A percentile compares a stretch with the other conserved stretches of the same genome.
phyloP scores from a whole-genome alignment of 2,113 vertebrate species.

The Peromyscus maniculatus region DNA sequence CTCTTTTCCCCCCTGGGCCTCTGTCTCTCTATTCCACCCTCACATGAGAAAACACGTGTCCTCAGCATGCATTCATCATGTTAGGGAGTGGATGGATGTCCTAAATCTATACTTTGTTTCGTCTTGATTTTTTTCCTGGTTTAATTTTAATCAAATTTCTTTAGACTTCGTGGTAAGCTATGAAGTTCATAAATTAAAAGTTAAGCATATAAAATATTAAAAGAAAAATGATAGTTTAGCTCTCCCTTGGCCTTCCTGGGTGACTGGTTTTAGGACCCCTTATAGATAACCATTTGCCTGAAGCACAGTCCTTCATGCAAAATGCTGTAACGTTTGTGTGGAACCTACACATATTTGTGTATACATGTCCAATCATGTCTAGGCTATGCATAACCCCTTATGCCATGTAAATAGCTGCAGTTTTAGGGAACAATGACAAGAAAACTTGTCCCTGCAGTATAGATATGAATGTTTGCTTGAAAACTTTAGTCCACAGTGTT shows the following conservation, averaged over 20 bases:
- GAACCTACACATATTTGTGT: not conserved
- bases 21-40: not conserved
- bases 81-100: too few species aligned
- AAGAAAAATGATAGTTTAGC: not conserved
- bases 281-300: not conserved
- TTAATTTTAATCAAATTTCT: conserved; percentile 29
- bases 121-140: not conserved
- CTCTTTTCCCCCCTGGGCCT: too few species aligned
- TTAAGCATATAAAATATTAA: not conserved
- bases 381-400: too few species aligned
- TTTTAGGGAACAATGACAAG: not conserved
- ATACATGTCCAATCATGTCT: too few species aligned
- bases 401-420: too few species aligned
- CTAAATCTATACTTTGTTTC: not conserved
- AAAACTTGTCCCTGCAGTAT: not conserved
- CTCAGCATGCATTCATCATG: not conserved
- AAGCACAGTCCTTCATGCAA: not conserved
- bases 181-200: not conserved
- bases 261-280: not conserved
- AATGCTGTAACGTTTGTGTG: not conserved
- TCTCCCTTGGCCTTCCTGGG: not conserved
- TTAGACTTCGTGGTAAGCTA: not conserved
- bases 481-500: too few species aligned
- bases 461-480: not conserved
- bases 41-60: not conserved